These are phyloP conservation scores for Arctia plantaginis DNA, from an alignment of 2,888 invertebrate species.

Conservation along the genomic window DNA sequence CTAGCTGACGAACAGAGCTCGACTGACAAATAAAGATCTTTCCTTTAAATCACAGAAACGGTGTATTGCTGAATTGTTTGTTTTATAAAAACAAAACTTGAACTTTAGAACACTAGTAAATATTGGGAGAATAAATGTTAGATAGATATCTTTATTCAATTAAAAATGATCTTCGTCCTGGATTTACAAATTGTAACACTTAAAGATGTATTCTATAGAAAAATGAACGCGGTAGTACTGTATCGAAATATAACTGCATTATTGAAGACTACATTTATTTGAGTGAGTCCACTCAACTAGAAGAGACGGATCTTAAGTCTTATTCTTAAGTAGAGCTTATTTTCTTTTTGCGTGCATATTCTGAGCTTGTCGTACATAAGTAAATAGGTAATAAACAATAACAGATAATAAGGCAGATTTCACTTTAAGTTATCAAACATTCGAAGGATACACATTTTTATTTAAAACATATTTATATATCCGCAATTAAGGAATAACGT, in stretches of 20 bases:
- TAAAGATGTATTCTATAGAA: neutral
- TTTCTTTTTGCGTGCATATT: neutral
- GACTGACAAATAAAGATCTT: no score
- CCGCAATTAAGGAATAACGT: neutral
- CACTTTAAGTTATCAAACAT: neutral
- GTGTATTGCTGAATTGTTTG: neutral
- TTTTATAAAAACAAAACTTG: neutral
- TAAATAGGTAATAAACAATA: neutral
- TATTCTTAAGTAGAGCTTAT: neutral
- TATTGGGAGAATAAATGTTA: neutral
- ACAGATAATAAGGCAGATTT: neutral
- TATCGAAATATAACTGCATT: neutral
- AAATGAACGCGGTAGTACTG: neutral
- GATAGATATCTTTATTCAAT: neutral
- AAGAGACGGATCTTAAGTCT: no score
- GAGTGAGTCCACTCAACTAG: neutral
- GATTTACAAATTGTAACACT: neutral
- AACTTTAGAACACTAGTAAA: neutral
- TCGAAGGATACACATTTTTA: neutral
- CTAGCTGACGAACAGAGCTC: no score
- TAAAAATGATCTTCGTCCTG: neutral
- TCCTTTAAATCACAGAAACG: neutral
- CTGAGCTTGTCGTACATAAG: neutral
- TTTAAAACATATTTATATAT: neutral
- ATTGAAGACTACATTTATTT: neutral